Conservation (phyloP, 2,113 vertebrate species). For the Hylia prasina region DNA sequence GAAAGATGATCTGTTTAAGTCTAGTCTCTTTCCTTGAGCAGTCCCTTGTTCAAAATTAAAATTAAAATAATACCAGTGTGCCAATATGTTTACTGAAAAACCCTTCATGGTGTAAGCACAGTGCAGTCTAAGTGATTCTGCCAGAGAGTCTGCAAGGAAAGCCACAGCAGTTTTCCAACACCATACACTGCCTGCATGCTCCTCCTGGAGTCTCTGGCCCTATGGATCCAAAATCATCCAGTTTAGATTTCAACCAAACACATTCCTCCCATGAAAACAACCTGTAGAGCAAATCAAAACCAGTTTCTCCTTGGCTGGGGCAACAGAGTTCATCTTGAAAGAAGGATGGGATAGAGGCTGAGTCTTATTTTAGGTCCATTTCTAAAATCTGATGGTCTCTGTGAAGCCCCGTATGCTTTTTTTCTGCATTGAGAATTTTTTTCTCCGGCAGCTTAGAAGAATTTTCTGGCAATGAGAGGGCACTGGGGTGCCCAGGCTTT, state of each 20-base stretch:
- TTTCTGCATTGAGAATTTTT: background rate
- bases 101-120: background rate
- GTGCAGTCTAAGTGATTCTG: background rate
- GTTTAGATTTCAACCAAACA: background rate
- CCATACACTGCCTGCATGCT: background rate
- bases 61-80: constrained; percentile 15
- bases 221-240: background rate
- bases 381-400: background rate
- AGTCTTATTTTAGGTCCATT: background rate
- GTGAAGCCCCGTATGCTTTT: background rate
- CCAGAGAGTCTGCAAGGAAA: background rate
- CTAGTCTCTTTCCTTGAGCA: constrained; percentile 46
- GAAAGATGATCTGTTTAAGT: constrained; percentile 55
- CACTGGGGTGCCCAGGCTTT: background rate
- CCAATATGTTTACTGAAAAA: constrained; percentile 5
- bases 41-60: constrained; percentile 19
- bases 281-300: background rate
- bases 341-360: background rate
- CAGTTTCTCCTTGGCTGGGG: background rate
- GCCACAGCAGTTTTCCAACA: background rate
- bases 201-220: background rate
- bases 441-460: background rate
- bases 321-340: background rate
- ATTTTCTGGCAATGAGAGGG: background rate
- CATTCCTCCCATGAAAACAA: background rate